Conservation (phyloP, 2,888 invertebrate species). For the Limnephilus marmoratus region DNA sequence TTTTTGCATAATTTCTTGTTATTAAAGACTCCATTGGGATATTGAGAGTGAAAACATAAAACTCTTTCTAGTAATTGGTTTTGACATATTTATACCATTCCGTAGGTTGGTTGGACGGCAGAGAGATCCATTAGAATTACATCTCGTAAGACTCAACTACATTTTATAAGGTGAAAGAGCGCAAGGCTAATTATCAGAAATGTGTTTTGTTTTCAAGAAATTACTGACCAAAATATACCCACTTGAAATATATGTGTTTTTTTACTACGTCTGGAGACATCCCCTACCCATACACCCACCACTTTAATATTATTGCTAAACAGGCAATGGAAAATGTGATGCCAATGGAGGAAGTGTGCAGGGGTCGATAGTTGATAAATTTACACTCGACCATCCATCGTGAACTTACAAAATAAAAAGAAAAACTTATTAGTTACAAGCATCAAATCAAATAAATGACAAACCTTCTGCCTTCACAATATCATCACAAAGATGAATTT, state of each 20-base stretch:
- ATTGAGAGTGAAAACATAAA: neutral
- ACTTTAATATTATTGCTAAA: no score
- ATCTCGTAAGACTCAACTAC: neutral
- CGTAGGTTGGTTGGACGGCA: neutral
- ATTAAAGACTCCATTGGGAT: conserved; percentile 35
- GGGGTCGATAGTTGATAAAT: no score
- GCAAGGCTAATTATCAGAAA: conserved; percentile 20
- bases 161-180: neutral
- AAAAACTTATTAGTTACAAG: no score
- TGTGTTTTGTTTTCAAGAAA: conserved; percentile 15
- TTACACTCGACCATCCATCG: no score
- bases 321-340: no score
- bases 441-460: no score
- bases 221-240: conserved; percentile 50
- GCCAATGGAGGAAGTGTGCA: no score
- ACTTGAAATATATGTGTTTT: conserved; percentile 44
- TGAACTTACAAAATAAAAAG: no score
- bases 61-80: conserved; percentile 16
- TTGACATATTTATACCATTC: conserved; percentile 43
- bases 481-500: no score
- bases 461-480: no score
- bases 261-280: neutral
- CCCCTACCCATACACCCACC: no score
- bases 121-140: neutral
- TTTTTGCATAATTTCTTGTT: conserved; percentile 47